Percentiles rank a stretch among this genome's conserved stretches.
Conservation (phyloP, 2,797 vertebrate species). For the Meriones psammophilus region DNA sequence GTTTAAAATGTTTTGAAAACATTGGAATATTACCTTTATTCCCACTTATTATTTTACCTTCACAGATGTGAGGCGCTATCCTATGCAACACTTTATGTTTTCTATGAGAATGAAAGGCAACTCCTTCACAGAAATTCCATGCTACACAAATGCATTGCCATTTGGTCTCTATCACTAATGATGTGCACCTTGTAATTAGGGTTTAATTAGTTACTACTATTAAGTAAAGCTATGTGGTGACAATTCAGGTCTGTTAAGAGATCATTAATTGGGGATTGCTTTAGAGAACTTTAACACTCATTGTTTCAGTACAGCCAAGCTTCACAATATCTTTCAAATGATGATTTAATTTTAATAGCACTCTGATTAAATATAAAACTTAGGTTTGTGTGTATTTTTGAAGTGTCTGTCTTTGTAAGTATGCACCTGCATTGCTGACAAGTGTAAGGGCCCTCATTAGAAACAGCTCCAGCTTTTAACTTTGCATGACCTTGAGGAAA, state of each 20-base stretch:
- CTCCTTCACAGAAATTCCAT: constrained; percentile 28
- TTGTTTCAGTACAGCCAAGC: neutral
- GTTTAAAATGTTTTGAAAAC: neutral
- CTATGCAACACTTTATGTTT: constrained; percentile 17
- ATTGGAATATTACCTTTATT: neutral
- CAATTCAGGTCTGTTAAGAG: neutral
- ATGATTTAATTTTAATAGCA: constrained; percentile 13
- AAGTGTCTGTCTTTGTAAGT: neutral
- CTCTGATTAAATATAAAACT: neutral
- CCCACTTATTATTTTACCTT: constrained; percentile 9
- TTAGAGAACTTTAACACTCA: constrained; percentile 23
- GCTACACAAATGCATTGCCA: neutral
- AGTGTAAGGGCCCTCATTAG: neutral
- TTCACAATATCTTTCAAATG: neutral
- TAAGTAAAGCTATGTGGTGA: neutral
- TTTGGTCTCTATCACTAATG: constrained; percentile 20
- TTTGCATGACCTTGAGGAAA: constrained; percentile 59
- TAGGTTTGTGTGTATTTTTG: neutral
- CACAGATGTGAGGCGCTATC: neutral
- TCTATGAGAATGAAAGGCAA: neutral
- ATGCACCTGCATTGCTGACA: neutral
- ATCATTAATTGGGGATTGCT: neutral
- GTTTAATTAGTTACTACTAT: neutral
- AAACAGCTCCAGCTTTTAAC: neutral
- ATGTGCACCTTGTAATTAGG: neutral